These are phyloP conservation scores for Aproaerema taeniolella DNA, from an alignment of 2,888 invertebrate species.

Conservation along the genomic window DNA sequence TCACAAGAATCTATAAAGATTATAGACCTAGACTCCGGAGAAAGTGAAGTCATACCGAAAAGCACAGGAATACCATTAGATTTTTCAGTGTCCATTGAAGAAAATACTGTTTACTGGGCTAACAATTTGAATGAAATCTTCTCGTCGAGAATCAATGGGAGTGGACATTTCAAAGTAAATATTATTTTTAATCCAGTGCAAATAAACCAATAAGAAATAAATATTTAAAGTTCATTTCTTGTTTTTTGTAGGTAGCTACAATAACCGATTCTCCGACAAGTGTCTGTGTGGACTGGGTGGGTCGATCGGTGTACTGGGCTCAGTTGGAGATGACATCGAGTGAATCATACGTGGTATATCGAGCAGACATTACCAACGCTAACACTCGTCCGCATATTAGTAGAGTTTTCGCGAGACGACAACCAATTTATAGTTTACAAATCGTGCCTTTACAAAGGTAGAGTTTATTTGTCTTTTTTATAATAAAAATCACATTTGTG, in stretches of 20 bases:
- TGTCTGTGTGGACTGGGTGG: slow-evolving; percentile 92
- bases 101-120: slow-evolving; percentile 88
- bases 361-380: slow-evolving; percentile 80
- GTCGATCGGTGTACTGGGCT: slow-evolving; percentile 89
- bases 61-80: slow-evolving; percentile 83
- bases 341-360: slow-evolving; percentile 76
- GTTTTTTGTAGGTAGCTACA: slow-evolving; percentile 52
- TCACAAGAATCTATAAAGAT: slow-evolving; percentile 84
- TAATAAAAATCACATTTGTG: too few species aligned
- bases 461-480: slow-evolving; percentile 27
- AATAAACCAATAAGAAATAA: too few species aligned
- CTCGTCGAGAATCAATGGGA: slow-evolving; percentile 76
- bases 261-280: slow-evolving; percentile 74
- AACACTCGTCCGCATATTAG: slow-evolving; percentile 72
- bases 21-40: slow-evolving; percentile 85
- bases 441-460: slow-evolving; percentile 86
- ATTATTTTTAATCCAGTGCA: too few species aligned
- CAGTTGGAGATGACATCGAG: slow-evolving; percentile 75
- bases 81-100: slow-evolving; percentile 81
- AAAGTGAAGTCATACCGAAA: slow-evolving; percentile 77
- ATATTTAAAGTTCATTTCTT: too few species aligned
- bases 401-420: slow-evolving; percentile 73
- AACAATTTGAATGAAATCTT: slow-evolving; percentile 86
- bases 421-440: slow-evolving; percentile 81
- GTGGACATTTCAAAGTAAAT: slow-evolving; percentile 65